phyloP scores from a whole-genome alignment of 2,113 vertebrate genomes.

The Myiopsitta monachus region DNA sequence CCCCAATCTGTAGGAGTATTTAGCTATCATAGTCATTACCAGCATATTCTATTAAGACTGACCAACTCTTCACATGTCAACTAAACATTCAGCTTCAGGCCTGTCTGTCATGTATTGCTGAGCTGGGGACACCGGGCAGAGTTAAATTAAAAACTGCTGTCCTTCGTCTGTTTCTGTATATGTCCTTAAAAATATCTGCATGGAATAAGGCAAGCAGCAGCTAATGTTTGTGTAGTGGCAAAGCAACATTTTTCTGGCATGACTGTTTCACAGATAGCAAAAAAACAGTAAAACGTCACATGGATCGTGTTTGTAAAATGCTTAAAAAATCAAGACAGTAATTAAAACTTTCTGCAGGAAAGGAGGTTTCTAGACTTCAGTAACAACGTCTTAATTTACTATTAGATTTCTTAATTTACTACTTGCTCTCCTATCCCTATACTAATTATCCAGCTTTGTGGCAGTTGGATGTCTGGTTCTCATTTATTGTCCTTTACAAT shows the following conservation, averaged over 20 bases:
- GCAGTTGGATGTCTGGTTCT: neutral
- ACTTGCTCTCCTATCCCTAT: neutral
- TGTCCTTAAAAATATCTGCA: neutral
- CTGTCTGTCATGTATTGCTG: slow-evolving; percentile 42
- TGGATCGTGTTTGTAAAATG: neutral
- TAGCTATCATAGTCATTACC: slow-evolving; percentile 60
- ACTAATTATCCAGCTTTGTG: neutral
- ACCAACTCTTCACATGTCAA: slow-evolving; percentile 62
- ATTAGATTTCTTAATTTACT: neutral
- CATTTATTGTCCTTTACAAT: slow-evolving; percentile 26
- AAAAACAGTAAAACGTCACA: neutral
- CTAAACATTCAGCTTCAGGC: slow-evolving; percentile 57
- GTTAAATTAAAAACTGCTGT: slow-evolving; percentile 7
- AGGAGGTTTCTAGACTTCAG: neutral
- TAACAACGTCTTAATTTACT: neutral
- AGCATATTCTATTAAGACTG: slow-evolving; percentile 59
- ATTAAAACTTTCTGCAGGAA: neutral
- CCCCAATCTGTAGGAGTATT: slow-evolving; percentile 22
- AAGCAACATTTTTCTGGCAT: neutral
- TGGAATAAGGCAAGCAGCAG: neutral
- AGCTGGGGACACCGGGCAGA: neutral
- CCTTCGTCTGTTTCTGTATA: neutral
- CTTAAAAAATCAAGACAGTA: neutral
- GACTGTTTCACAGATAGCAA: neutral
- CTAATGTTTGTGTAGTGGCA: neutral